Evolutionary conservation across 2,888 invertebrate species (phyloP), one percentile per base, ranked within the genome.

Genomic region (Stramonita haemastoma): DNA sequence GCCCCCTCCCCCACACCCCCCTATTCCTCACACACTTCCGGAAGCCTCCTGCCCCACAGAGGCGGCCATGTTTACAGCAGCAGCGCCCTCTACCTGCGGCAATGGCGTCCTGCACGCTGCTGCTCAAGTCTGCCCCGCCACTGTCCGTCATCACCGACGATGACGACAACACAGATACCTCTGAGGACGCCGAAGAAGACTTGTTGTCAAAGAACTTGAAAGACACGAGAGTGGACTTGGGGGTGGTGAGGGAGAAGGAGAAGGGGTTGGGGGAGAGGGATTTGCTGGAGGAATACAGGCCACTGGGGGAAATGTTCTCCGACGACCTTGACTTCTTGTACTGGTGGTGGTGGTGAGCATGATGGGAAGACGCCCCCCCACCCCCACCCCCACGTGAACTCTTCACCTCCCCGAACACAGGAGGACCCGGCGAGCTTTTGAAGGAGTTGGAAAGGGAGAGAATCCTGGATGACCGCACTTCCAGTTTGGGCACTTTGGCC

Each of bases 401-500:
- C 88, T n/a, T 66, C 34, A 36, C 86, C 34, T 56, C 32, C 84
- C 29, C 70, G 57, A 29, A 22, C 70, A 32, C 46, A 46, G 57
- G 83, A n/a, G 70, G 36, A 22, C 89, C 77, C 32, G 90, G 36
- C 19, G 88, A 89, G 66, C 89, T 66, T 77, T 89, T 86, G 90
- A 90, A 86, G 57, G 90, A 90, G n/a, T 91, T 89, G 36, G 92
- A 89, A 11, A 92, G 86, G 13, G 92, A 91, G 46, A 93, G 90
- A 0, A 94, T 90, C 29, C 92, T 91, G 0, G 94, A 93, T 0
- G 95, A 93, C 36, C 93, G 93, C 17, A 94, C 94, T 89, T 95
- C 95, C 13, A 94, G 92, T 89, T 94, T 94, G 26, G 93, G 94
- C 86, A 95, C 93, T 91, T 95, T 95, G 19, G 95, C 93, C 26